Evolutionary conservation across 2,113 vertebrate species (phyloP).

Genomic region (Brachypteracias leptosomus): DNA sequence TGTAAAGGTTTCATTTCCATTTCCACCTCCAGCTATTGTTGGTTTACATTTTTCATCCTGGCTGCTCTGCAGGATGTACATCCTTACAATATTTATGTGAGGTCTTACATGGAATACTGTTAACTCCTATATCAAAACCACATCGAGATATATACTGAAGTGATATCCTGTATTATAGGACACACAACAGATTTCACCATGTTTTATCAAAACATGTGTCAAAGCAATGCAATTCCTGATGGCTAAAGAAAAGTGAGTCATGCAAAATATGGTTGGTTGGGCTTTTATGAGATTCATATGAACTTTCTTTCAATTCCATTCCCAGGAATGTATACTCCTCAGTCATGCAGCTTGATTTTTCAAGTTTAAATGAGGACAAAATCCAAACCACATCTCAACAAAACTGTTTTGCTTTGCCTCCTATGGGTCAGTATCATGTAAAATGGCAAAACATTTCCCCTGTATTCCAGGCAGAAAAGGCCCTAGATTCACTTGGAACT

Average conservation of each 20-base stretch:
- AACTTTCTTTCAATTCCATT: not conserved
- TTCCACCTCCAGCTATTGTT: slow-evolving; percentile 53
- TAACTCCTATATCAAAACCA: not conserved
- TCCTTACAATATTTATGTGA: slow-evolving; percentile 38
- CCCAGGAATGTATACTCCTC: not conserved
- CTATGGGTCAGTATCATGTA: not conserved
- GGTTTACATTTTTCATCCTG: slow-evolving; percentile 64
- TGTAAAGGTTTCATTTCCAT: slow-evolving; percentile 48
- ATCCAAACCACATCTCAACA: not conserved
- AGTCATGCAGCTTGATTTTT: not conserved
- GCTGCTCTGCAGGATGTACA: slow-evolving; percentile 43
- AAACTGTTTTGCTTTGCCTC: not conserved
- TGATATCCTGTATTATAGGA: not conserved
- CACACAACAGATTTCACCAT: not conserved
- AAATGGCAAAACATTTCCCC: not conserved
- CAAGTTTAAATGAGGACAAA: not conserved
- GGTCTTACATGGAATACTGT: not conserved
- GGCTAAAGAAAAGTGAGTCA: not conserved
- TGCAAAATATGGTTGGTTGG: not conserved
- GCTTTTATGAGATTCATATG: not conserved
- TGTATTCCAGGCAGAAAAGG: not conserved
- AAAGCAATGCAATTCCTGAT: not conserved
- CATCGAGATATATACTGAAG: not conserved
- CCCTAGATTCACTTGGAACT: not conserved
- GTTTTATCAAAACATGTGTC: slow-evolving; percentile 6